Evolutionary conservation across 2,113 vertebrate species (phyloP), one percentile per base, ranked within the genome.

Genomic region (Gobiocypris rarus): DNA sequence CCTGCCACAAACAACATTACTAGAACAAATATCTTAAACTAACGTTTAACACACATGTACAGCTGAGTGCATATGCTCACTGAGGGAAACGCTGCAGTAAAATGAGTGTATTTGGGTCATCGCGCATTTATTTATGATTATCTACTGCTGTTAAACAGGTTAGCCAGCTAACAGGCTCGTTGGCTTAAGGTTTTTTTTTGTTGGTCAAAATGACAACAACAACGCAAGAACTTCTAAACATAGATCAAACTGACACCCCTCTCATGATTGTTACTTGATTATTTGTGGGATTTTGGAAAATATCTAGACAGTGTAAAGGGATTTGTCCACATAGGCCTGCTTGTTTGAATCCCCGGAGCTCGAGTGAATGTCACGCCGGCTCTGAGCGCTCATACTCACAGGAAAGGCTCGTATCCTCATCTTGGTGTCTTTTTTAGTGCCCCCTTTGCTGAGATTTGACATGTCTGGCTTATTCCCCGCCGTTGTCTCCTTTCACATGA

Each of bases 401-500:
- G 97, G 97, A 96, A 98, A 98, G 91, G 97, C 97, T 93, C 97
- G 95, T 96, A 98, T 98, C 95, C 97, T 95, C 97, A 98, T 98
- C 94, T 98, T 98, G 95, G 97, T 98, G 95, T 98, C 97, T 95
- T 98, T 98, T 95, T 97, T 97, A 94, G 97, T 97, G 92, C 96
- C 95, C 93, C 96, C 96, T 96, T 97, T 98, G 95, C 96, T 97
- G 93, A 98, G 96, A 95, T 98, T 98, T 93, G 97, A 98, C 97
- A 98, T 98, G 95, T 78, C 87, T 87, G 82, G 93, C 93, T 93
- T 89, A 87, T 89, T 93, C 87, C 91, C 90, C 90, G 87, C 87
- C 87, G 79, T 88, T 91, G 89, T 92, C 89, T 89, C 88, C 90
- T 90, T 92, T 94, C 91, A 95, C 93, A 95, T 95, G 88, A 93